These are phyloP conservation scores for Rhamnusium bicolor DNA, from an alignment of 2,888 invertebrate genomes.

Conservation along the genomic window DNA sequence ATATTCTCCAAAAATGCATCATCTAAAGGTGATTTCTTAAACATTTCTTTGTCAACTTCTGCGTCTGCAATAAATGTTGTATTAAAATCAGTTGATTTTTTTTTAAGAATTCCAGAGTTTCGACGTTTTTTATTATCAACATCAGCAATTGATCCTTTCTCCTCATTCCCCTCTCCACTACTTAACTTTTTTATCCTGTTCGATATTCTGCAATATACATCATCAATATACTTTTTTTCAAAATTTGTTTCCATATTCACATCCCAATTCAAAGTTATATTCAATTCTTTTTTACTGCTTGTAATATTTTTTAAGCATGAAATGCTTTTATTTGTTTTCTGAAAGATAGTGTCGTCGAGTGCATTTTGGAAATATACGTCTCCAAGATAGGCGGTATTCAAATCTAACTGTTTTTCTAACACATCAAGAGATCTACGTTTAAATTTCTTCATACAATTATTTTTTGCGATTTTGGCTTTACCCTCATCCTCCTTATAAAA, in stretches of 20 bases:
- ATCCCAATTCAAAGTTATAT: not conserved
- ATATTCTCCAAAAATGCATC: not conserved
- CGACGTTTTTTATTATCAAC: not conserved
- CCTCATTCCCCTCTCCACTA: not conserved
- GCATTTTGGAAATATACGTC: not conserved
- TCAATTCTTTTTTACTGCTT: not conserved
- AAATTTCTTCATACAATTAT: not conserved
- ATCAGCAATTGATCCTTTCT: not conserved
- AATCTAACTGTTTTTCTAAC: not conserved
- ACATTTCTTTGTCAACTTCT: not conserved
- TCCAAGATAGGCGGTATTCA: not conserved
- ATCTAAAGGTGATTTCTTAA: not conserved
- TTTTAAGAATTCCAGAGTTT: not conserved
- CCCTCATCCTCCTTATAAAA: not conserved
- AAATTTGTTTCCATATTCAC: not conserved
- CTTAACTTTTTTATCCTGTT: not conserved
- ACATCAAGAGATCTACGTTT: not conserved
- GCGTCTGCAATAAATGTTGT: conserved; percentile 12
- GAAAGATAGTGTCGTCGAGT: not conserved
- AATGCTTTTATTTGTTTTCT: not conserved
- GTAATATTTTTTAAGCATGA: not conserved
- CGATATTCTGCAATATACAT: not conserved
- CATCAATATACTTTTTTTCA: not conserved
- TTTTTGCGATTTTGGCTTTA: not conserved
- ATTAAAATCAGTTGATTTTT: not conserved